Evolutionary conservation across 2,113 vertebrate species (phyloP).

Genomic region (Syrrhaptes paradoxus): DNA sequence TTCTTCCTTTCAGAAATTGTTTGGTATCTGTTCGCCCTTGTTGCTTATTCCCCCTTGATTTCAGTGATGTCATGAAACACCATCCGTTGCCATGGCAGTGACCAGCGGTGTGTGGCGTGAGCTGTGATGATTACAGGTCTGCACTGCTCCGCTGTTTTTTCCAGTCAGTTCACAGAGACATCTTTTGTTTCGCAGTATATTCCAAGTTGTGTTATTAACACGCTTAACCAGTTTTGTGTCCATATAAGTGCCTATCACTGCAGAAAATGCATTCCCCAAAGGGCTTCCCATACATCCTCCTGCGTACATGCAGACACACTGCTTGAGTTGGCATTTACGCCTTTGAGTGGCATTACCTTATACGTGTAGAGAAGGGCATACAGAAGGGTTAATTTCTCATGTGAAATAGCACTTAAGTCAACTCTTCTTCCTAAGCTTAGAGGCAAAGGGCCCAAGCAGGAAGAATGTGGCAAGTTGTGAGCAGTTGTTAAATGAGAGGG

Average conservation of each 20-base stretch:
- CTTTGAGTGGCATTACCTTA: not conserved
- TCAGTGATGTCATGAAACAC: constrained; percentile 53
- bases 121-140: constrained; percentile 62
- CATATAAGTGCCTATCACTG: not conserved
- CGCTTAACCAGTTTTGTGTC: constrained; percentile 1
- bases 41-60: constrained; percentile 26
- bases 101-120: constrained; percentile 23
- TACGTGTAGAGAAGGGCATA: not conserved
- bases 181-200: constrained; percentile 38
- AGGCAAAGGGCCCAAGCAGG: not conserved
- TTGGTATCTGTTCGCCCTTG: not conserved
- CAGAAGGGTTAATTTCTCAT: not conserved
- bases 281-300: not conserved
- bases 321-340: not conserved
- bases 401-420: not conserved
- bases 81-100: constrained; percentile 56
- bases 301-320: not conserved
- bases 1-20: not conserved
- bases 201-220: constrained; percentile 34
- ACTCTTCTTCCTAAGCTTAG: not conserved
- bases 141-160: constrained; percentile 7
- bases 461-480: not conserved
- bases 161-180: constrained; percentile 36
- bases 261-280: not conserved
- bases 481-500: not conserved